Percentiles rank a stretch among this genome's conserved stretches.
Evolutionary conservation across 2,797 vertebrate species (phyloP).

Genomic region (Acipenser oxyrinchus): DNA sequence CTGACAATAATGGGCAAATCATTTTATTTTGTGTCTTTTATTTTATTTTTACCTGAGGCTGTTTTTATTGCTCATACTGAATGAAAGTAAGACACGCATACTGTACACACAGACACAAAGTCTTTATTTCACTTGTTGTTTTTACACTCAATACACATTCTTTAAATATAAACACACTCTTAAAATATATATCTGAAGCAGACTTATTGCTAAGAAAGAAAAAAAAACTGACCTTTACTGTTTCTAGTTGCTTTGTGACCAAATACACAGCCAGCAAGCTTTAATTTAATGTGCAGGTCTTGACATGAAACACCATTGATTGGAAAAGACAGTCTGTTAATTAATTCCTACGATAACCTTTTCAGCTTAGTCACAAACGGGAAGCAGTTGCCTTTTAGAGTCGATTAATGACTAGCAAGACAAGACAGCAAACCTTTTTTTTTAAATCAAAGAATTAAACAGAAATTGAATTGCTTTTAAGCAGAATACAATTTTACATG

Average conservation of each 20-base stretch:
- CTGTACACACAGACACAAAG: not conserved
- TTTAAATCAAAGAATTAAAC: no score
- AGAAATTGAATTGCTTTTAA: no score
- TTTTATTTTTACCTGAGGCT: not conserved
- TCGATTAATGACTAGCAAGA: no score
- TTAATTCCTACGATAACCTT: not conserved
- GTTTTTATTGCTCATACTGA: not conserved
- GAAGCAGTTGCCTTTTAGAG: not conserved
- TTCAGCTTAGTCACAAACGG: not conserved
- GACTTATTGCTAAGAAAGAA: conserved; percentile 60
- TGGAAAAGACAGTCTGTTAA: not conserved
- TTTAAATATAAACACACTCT: conserved; percentile 58
- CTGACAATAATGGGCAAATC: no score
- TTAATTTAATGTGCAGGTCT: not conserved
- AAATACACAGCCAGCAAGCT: not conserved
- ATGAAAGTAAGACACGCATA: not conserved
- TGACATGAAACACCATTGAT: not conserved
- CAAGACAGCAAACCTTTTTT: no score
- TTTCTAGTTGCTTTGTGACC: not conserved
- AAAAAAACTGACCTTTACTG: conserved; percentile 19
- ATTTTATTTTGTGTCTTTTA: not conserved
- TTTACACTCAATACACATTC: conserved; percentile 51
- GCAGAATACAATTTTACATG: no score
- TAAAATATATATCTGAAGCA: conserved; percentile 46
- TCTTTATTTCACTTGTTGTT: conserved; percentile 47